phyloP scores from a whole-genome alignment of 1,140 invertebrate species.

The Hypothenemus hampei region DNA sequence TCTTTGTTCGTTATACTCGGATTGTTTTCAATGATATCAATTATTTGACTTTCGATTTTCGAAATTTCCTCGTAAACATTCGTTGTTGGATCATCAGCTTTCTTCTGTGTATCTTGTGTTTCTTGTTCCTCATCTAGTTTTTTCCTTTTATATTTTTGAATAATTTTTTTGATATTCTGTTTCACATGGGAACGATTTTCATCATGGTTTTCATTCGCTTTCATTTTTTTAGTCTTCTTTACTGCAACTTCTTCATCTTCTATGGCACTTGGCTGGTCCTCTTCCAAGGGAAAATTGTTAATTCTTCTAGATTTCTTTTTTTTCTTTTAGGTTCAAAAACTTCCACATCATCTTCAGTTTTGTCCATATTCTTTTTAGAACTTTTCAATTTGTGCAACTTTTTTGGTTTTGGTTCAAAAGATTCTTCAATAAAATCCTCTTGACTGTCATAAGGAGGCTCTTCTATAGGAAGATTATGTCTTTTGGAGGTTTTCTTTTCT shows the following conservation, averaged over 20 bases:
- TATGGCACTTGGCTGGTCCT: background rate
- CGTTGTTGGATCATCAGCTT: conserved; percentile 18
- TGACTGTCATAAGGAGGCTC: background rate
- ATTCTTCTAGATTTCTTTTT: too few species aligned
- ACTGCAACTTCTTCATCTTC: background rate
- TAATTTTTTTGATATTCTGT: conserved; percentile 36
- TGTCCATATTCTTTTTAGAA: background rate
- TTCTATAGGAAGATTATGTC: too few species aligned
- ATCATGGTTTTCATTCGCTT: conserved; percentile 5
- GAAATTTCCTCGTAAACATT: conserved; percentile 36
- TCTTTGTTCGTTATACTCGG: conserved; percentile 43
- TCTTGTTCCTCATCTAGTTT: conserved; percentile 29
- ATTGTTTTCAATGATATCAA: conserved; percentile 40
- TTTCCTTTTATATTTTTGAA: conserved; percentile 36
- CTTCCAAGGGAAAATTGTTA: background rate
- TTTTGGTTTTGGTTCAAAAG: background rate
- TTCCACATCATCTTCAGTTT: too few species aligned
- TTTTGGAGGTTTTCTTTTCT: too few species aligned
- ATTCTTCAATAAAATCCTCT: background rate
- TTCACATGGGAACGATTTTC: conserved; percentile 32
- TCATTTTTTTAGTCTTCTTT: background rate
- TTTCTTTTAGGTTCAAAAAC: background rate
- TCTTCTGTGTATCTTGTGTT: conserved; percentile 12
- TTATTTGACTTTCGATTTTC: conserved; percentile 36
- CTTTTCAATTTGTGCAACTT: background rate